A percentile compares a stretch with the other conserved stretches of the same genome.
Conservation (phyloP, 2,797 vertebrate genomes). For the Chromobotia macracanthus region DNA sequence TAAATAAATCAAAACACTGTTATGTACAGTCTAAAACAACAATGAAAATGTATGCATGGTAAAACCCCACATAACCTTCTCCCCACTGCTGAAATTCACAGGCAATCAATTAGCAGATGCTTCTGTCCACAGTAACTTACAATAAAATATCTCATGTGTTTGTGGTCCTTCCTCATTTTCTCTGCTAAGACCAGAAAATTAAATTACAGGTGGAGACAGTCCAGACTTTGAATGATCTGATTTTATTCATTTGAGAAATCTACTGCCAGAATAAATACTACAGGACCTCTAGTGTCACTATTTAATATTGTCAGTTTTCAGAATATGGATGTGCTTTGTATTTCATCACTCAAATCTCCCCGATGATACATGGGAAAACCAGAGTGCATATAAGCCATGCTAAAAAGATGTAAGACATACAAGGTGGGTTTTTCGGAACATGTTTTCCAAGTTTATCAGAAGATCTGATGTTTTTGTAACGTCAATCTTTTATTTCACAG, state of each 20-base stretch:
- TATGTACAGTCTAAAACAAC: too few relatives aligned
- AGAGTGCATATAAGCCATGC: not conserved
- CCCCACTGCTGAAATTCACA: not conserved
- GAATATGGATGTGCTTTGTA: slow-evolving; percentile 2
- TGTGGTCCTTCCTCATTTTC: not conserved
- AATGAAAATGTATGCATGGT: too few relatives aligned
- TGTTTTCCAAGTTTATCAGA: not conserved
- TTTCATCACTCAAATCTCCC: not conserved
- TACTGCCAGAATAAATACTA: not conserved
- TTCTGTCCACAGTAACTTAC: not conserved
- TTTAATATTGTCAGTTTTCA: slow-evolving; percentile 16
- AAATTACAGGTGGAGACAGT: slow-evolving; percentile 12
- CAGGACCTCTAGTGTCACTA: not conserved
- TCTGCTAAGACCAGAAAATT: not conserved
- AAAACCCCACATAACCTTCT: too few relatives aligned
- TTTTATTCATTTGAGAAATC: slow-evolving; percentile 24
- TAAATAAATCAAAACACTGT: too few relatives aligned
- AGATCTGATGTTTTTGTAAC: too few relatives aligned
- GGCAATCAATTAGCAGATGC: not conserved
- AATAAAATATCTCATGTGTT: not conserved
- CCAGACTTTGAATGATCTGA: slow-evolving; percentile 2
- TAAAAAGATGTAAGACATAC: not conserved
- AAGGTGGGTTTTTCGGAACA: not conserved
- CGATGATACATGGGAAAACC: not conserved
- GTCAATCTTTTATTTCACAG: slow-evolving; percentile 1